phyloP scores from a whole-genome alignment of 2,888 invertebrate genomes.

The Caenorhabditis drosophilae region DNA sequence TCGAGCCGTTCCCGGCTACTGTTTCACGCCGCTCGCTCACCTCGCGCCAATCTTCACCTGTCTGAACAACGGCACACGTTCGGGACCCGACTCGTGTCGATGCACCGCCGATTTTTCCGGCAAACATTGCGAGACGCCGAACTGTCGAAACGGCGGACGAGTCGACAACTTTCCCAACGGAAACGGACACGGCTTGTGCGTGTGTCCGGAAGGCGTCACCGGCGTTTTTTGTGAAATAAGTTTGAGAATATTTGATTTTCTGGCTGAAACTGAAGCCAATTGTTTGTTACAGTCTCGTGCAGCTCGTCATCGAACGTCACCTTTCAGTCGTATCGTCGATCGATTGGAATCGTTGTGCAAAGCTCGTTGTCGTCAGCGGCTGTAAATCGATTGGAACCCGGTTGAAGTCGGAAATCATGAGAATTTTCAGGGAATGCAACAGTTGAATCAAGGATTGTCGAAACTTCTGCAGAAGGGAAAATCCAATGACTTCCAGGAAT shows the following conservation, averaged over 20 bases:
- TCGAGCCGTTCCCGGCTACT: slow-evolving; percentile 33
- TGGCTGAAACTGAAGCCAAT: too few relatives aligned
- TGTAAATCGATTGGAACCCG: too few relatives aligned
- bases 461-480: slow-evolving; percentile 27
- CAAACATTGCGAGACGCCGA: slow-evolving; percentile 32
- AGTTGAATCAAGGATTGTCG: slow-evolving; percentile 22
- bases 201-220: slow-evolving; percentile 36
- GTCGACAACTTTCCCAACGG: slow-evolving; percentile 41
- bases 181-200: slow-evolving; percentile 38
- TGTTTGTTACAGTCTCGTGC: slow-evolving; percentile 40
- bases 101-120: slow-evolving; percentile 25
- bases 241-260: too few relatives aligned
- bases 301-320: slow-evolving; percentile 18
- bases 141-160: slow-evolving; percentile 42
- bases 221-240: slow-evolving; percentile 45
- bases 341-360: slow-evolving; percentile 39
- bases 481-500: slow-evolving; percentile 32
- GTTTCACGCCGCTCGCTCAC: slow-evolving; percentile 27
- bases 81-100: slow-evolving; percentile 24
- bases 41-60: slow-evolving; percentile 17
- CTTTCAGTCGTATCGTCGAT: slow-evolving; percentile 31
- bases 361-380: slow-evolving; percentile 36
- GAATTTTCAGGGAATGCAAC: slow-evolving; percentile 12
- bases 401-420: too few relatives aligned
- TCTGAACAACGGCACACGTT: slow-evolving; percentile 29